Conservation (phyloP, 2,888 invertebrate genomes). For the Carpatolechia fugitivella region DNA sequence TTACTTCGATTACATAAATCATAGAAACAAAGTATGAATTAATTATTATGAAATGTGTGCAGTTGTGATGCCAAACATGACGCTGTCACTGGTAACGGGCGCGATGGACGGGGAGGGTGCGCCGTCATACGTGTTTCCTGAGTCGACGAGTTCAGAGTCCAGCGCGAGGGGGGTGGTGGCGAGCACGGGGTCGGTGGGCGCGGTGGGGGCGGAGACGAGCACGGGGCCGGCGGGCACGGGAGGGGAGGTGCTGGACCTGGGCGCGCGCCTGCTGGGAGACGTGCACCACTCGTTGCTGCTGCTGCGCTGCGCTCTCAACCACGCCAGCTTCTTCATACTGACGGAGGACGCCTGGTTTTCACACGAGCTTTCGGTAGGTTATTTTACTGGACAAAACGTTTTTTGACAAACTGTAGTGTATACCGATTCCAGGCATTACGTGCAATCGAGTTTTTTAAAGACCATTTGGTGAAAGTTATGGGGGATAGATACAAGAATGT, state of each 20-base stretch:
- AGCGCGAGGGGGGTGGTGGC: neutral
- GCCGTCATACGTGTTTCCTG: too few relatives aligned
- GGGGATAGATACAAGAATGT: too few relatives aligned
- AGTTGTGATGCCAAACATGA: conserved; percentile 2
- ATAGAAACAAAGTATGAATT: too few relatives aligned
- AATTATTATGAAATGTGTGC: too few relatives aligned
- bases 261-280: conserved; percentile 55
- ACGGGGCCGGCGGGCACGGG: conserved; percentile 10
- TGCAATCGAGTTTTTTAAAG: too few relatives aligned
- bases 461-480: too few relatives aligned
- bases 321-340: conserved; percentile 54
- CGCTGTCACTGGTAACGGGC: neutral
- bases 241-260: conserved; percentile 51
- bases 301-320: conserved; percentile 38
- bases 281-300: conserved; percentile 42
- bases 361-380: conserved; percentile 41
- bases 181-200: neutral
- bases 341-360: conserved; percentile 57
- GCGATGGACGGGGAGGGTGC: neutral
- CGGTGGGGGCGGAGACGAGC: conserved; percentile 17
- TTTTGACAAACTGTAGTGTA: too few relatives aligned
- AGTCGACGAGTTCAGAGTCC: too few relatives aligned
- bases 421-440: too few relatives aligned
- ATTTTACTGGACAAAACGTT: too few relatives aligned
- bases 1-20: too few relatives aligned